phyloP scores from a whole-genome alignment of 2,113 vertebrate genomes.

The Telmatochromis brichardi region DNA sequence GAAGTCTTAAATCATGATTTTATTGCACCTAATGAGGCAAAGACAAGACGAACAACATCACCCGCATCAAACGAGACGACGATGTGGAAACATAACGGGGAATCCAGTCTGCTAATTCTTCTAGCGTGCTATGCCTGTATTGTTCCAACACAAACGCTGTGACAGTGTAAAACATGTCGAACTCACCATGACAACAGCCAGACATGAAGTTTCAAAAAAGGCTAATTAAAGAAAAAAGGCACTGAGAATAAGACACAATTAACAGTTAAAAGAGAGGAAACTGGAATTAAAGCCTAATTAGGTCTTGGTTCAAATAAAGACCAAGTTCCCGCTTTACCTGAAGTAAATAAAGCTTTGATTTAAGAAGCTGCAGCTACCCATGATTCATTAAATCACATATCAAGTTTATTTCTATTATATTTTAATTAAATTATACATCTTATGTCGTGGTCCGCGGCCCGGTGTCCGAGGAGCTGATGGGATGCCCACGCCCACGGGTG shows the following conservation, averaged over 20 bases:
- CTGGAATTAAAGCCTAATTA: background rate
- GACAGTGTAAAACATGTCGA: background rate
- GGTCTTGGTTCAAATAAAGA: background rate
- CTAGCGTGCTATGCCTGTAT: background rate
- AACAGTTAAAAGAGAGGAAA: background rate
- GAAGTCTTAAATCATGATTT: background rate
- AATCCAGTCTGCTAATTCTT: background rate
- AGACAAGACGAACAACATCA: background rate
- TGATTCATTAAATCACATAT: background rate
- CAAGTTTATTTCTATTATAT: background rate
- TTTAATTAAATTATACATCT: background rate
- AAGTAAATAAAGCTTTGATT: background rate
- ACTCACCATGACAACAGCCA: background rate
- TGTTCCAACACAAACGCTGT: background rate
- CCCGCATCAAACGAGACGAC: background rate
- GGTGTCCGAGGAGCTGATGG: too few species aligned
- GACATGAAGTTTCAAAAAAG: background rate
- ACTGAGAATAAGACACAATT: background rate
- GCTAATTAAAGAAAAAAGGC: background rate
- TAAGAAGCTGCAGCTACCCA: background rate
- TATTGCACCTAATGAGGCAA: background rate
- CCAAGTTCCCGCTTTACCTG: background rate
- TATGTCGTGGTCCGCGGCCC: accelerated
- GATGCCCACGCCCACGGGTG: too few species aligned
- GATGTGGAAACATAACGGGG: background rate